Conservation (phyloP, 37 sponge, comb jelly and placozoan species). For the Theonella swinhoei region DNA sequence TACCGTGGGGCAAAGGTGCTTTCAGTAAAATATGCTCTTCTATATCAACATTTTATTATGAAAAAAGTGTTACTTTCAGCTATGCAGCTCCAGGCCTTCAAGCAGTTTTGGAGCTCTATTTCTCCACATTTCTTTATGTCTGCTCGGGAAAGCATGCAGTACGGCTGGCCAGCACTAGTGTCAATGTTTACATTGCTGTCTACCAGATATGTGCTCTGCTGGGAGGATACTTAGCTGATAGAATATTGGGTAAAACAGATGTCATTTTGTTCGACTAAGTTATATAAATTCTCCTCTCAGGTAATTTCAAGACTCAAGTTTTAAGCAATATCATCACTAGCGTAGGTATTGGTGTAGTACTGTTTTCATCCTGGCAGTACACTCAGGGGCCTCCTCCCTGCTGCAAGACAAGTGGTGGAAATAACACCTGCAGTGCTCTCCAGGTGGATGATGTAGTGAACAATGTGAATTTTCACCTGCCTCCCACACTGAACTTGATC, state of each 20-base stretch:
- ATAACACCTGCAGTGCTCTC: conserved; percentile 30
- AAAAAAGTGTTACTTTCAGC: conserved; percentile 2
- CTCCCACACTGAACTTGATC: conserved; percentile 14
- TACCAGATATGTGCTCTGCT: conserved; percentile 51
- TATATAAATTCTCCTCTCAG: conserved; percentile 12
- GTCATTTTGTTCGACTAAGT: background rate
- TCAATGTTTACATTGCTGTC: conserved; percentile 59
- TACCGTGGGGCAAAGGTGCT: conserved; percentile 58
- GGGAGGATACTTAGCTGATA: conserved; percentile 73
- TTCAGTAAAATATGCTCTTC: background rate
- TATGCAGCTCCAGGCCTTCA: conserved; percentile 55
- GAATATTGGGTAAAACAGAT: conserved; percentile 35
- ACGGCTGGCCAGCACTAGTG: conserved; percentile 32
- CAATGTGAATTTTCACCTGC: conserved; percentile 15
- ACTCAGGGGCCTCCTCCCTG: conserved; percentile 40
- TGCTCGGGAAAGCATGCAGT: conserved; percentile 14
- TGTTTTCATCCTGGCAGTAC: conserved; percentile 73
- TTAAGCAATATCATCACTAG: conserved; percentile 19
- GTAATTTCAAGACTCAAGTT: conserved; percentile 66
- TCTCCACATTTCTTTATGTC: conserved; percentile 52
- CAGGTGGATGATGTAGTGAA: conserved; percentile 1
- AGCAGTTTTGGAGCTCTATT: conserved; percentile 75
- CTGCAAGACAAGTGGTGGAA: background rate
- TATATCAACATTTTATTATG: background rate
- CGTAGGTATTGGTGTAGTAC: conserved; percentile 17